Percentiles rank a stretch among this genome's conserved stretches.
These are phyloP conservation scores for Tetragonula clypearis DNA, from an alignment of 1,140 invertebrate genomes.

Conservation along the genomic window DNA sequence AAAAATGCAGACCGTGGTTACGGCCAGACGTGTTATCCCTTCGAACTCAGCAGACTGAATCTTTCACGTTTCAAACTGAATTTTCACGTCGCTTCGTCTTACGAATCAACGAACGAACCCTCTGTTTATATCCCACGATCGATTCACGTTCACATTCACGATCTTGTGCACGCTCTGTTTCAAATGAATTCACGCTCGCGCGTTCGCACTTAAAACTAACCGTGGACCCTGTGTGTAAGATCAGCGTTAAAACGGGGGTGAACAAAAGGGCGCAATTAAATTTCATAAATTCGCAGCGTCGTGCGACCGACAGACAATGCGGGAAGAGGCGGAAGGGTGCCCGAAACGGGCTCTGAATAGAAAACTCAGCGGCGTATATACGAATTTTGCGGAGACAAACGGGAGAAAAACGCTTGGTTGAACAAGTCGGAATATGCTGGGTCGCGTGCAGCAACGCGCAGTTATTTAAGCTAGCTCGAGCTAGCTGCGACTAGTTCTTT, in stretches of 20 bases:
- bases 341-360: not conserved
- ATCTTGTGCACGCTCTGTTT: not conserved
- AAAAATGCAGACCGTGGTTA: slow-evolving; percentile 1
- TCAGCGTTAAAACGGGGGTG: not conserved
- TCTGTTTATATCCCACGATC: not conserved
- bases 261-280: slow-evolving; percentile 16
- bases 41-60: not conserved
- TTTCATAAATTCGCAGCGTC: slow-evolving; percentile 1
- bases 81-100: no score
- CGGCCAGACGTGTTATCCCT: not conserved
- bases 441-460: not conserved
- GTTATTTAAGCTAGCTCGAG: not conserved
- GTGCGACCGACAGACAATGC: not conserved
- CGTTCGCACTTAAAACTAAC: not conserved
- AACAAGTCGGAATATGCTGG: not conserved
- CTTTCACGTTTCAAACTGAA: no score
- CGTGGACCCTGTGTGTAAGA: not conserved
- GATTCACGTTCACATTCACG: not conserved
- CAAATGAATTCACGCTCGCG: not conserved
- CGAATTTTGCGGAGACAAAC: not conserved
- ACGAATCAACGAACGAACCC: no score
- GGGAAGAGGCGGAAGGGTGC: not conserved
- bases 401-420: not conserved
- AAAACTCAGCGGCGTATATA: no score
- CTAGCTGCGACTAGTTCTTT: no score